Conservation (phyloP, 2,113 vertebrate genomes). For the Fulica atra region DNA sequence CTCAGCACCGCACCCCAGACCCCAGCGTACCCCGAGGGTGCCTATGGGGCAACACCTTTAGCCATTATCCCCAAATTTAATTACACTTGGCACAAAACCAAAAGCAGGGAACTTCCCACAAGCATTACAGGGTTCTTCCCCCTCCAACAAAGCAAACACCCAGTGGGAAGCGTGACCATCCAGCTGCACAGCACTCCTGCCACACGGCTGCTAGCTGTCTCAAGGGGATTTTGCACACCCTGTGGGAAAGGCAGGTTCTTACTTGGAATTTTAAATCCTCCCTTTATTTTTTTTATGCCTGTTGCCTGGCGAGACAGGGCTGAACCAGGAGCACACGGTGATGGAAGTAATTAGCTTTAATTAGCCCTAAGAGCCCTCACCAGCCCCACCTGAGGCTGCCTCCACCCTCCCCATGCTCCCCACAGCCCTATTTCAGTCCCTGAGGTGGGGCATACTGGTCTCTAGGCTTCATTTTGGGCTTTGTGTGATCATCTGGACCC, state of each 20-base stretch:
- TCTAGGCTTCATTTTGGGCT: neutral
- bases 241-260: neutral
- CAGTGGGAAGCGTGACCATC: neutral
- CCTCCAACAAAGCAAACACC: neutral
- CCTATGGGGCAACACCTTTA: neutral
- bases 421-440: neutral
- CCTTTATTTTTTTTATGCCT: too few relatives aligned
- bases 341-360: neutral
- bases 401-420: neutral
- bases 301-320: neutral
- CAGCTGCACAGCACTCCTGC: neutral
- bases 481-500: too few relatives aligned
- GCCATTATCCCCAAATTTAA: neutral
- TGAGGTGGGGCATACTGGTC: accelerated
- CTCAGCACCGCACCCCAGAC: neutral
- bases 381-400: neutral
- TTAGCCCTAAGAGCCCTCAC: neutral
- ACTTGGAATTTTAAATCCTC: neutral
- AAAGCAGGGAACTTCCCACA: neutral
- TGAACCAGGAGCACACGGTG: neutral
- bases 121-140: neutral
- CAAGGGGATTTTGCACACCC: neutral
- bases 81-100: neutral
- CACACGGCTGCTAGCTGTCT: neutral
- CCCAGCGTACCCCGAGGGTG: neutral